phyloP scores from a whole-genome alignment of 2,888 invertebrate species.

The Campoplex capitator region DNA sequence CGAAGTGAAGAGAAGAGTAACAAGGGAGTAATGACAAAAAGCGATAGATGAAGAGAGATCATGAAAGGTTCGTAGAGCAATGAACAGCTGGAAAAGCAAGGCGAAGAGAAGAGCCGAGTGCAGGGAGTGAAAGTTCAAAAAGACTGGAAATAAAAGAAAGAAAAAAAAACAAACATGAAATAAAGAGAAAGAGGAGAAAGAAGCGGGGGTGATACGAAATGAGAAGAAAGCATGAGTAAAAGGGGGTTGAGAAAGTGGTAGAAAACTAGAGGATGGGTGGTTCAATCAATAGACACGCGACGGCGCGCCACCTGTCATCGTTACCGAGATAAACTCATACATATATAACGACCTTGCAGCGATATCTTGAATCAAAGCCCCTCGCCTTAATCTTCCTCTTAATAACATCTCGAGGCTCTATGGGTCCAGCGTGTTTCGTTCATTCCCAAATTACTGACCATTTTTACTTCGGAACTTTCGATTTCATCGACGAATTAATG shows the following conservation, averaged over 20 bases:
- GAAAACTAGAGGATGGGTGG: conserved; percentile 70
- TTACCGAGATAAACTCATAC: conserved; percentile 72
- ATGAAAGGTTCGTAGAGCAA: conserved; percentile 34
- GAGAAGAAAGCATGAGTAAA: conserved; percentile 52
- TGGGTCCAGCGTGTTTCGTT: background rate
- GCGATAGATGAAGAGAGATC: background rate
- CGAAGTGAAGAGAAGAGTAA: background rate
- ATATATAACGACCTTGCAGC: conserved; percentile 48
- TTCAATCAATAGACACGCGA: conserved; percentile 81
- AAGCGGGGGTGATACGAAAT: conserved; percentile 34
- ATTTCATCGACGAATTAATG: background rate
- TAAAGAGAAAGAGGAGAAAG: conserved; percentile 32
- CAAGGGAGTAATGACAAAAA: background rate
- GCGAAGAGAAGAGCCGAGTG: conserved; percentile 21
- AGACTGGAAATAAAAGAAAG: conserved; percentile 27
- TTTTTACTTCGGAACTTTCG: background rate
- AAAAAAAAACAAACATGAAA: background rate
- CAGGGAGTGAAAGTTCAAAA: conserved; percentile 51
- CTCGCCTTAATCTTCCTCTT: background rate
- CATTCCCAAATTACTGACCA: background rate
- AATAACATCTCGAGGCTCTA: background rate
- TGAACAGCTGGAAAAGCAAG: conserved; percentile 51
- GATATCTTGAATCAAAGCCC: conserved; percentile 44
- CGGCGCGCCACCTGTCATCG: conserved; percentile 80
- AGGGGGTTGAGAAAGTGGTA: conserved; percentile 54